A percentile compares a stretch with the other conserved stretches of the same genome.
Evolutionary conservation across 2,797 vertebrate genomes (phyloP).

Genomic region (Muscicapa striata): DNA sequence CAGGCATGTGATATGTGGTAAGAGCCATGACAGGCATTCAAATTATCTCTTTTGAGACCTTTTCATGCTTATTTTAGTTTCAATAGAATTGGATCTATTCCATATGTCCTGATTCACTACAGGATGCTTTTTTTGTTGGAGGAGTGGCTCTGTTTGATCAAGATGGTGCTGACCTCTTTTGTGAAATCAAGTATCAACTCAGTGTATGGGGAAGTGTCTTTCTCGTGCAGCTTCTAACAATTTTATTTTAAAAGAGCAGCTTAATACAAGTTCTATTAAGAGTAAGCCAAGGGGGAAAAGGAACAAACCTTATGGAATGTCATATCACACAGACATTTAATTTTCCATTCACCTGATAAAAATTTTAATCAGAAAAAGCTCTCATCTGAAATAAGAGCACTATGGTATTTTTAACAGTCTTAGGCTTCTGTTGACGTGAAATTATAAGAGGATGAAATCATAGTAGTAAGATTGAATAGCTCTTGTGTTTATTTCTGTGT

Average conservation of each 20-base stretch:
- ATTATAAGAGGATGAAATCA: background rate
- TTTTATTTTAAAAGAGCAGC: background rate
- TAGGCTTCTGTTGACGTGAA: background rate
- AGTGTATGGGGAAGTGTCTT: background rate
- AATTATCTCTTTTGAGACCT: constrained; percentile 48
- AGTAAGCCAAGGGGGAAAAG: background rate
- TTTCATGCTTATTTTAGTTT: constrained; percentile 57
- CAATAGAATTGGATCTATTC: constrained; percentile 37
- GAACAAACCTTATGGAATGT: background rate
- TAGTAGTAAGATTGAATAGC: background rate
- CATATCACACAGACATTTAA: background rate
- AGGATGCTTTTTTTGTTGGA: background rate
- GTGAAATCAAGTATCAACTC: constrained; percentile 16
- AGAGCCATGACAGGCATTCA: constrained; percentile 42
- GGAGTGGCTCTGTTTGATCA: constrained; percentile 56
- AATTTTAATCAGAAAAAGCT: background rate
- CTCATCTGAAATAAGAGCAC: background rate
- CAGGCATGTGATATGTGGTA: background rate
- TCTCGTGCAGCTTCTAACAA: background rate
- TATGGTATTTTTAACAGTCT: background rate
- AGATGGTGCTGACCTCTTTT: constrained; percentile 55
- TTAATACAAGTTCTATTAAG: background rate
- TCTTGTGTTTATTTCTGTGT: background rate
- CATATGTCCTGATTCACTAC: constrained; percentile 51
- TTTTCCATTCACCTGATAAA: constrained; percentile 6